A percentile compares a stretch with the other conserved stretches of the same genome.
Conservation (phyloP, 2,888 invertebrate genomes). For the Caenorhabditis doughertyi region DNA sequence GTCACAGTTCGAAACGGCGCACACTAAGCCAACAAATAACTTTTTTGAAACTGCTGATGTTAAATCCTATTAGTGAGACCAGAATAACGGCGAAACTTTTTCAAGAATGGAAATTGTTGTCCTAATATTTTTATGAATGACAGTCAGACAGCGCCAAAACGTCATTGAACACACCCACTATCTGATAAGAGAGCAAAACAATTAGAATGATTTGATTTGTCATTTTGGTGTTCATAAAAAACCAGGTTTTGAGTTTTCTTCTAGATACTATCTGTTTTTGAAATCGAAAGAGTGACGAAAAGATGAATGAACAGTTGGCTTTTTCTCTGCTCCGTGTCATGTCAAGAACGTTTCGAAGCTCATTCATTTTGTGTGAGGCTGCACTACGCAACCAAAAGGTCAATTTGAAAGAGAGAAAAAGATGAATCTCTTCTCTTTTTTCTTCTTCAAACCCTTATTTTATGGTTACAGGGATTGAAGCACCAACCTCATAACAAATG, state of each 20-base stretch:
- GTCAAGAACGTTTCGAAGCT: conserved; percentile 54
- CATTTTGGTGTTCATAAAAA: too few species aligned
- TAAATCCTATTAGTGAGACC: conserved; percentile 10
- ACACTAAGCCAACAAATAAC: background rate
- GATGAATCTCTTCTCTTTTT: background rate
- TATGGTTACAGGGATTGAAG: conserved; percentile 10
- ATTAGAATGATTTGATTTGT: conserved; percentile 6
- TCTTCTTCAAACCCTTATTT: conserved; percentile 17
- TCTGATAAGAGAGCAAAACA: conserved; percentile 22
- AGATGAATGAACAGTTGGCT: conserved; percentile 47
- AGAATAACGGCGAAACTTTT: background rate
- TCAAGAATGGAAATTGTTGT: background rate
- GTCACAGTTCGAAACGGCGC: background rate
- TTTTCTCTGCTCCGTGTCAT: too few species aligned
- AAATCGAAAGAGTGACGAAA: background rate
- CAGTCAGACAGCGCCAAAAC: conserved; percentile 45
- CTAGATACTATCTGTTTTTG: background rate
- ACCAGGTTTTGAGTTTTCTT: background rate
- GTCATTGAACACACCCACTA: conserved; percentile 49
- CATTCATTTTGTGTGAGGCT: conserved; percentile 36
- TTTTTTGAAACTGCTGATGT: background rate
- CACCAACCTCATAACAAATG: conserved; percentile 32
- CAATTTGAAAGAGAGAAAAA: conserved; percentile 1
- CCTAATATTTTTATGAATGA: background rate
- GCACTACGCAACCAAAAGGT: conserved; percentile 8